Percentiles rank a stretch among this genome's conserved stretches.
These are phyloP conservation scores for Xylocampa areola DNA, from an alignment of 2,888 invertebrate genomes.

Conservation along the genomic window DNA sequence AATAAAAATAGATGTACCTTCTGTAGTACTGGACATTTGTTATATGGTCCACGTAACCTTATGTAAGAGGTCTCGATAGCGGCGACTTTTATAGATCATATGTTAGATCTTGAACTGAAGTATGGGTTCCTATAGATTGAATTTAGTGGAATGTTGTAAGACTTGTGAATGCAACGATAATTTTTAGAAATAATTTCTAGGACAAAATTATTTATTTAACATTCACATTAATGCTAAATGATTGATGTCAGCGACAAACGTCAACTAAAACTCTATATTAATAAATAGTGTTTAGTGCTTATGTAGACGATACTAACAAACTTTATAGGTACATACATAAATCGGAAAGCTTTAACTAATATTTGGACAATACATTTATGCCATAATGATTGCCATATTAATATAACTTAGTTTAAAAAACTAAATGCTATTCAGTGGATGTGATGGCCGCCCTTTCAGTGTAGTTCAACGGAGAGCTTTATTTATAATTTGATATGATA, in stretches of 20 bases:
- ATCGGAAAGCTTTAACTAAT: conserved; percentile 82
- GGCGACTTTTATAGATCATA: conserved; percentile 59
- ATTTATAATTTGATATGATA: conserved; percentile 64
- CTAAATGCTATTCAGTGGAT: conserved; percentile 51
- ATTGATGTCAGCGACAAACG: conserved; percentile 52
- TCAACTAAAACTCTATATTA: conserved; percentile 47
- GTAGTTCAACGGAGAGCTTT: conserved; percentile 54
- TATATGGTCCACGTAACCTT: conserved; percentile 17
- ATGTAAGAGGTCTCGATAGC: conserved; percentile 23
- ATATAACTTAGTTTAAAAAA: conserved; percentile 66
- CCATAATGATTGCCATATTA: conserved; percentile 82
- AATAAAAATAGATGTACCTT: conserved; percentile 34
- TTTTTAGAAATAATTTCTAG: conserved; percentile 63
- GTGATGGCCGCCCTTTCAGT: conserved; percentile 47
- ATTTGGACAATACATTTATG: conserved; percentile 76
- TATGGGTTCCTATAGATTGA: conserved; percentile 86
- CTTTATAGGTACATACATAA: conserved; percentile 65
- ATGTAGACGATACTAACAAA: conserved; percentile 67
- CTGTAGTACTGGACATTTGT: conserved; percentile 34
- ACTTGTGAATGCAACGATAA: conserved; percentile 64
- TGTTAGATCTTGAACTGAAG: conserved; percentile 85
- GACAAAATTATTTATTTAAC: conserved; percentile 62
- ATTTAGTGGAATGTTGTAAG: conserved; percentile 73
- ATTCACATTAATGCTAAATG: conserved; percentile 48
- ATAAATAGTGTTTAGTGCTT: conserved; percentile 60